A percentile compares a stretch with the other conserved stretches of the same genome.
These are phyloP conservation scores for Odobenus rosmarus DNA, from an alignment of 2,113 vertebrate species.

Conservation along the genomic window DNA sequence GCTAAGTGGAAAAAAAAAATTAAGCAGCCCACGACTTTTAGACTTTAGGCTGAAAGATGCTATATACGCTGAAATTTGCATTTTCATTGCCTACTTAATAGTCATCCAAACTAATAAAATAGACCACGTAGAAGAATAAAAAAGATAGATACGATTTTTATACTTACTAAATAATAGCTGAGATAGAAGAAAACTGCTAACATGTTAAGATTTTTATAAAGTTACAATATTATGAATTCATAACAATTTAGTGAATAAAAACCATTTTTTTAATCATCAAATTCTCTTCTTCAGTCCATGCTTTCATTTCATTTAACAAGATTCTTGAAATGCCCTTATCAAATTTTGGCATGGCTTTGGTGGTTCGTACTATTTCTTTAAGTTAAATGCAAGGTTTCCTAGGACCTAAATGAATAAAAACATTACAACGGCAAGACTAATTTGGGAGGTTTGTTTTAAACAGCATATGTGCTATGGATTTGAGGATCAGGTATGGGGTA, in stretches of 20 bases:
- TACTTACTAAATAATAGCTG: conserved; percentile 5
- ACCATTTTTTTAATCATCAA: neutral
- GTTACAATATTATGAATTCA: neutral
- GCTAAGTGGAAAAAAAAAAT: neutral
- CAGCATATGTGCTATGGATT: neutral
- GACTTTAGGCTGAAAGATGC: neutral
- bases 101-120: conserved; percentile 27
- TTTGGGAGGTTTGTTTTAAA: neutral
- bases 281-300: neutral
- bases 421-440: neutral
- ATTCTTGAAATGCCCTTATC: neutral
- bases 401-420: neutral
- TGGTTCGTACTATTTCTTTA: neutral
- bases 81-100: neutral
- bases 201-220: conserved; percentile 19
- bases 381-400: neutral
- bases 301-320: neutral
- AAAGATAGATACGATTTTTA: neutral
- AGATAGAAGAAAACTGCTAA: neutral
- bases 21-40: neutral
- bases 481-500: neutral
- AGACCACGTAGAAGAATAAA: neutral
- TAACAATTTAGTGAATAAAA: conserved; percentile 22
- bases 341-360: neutral
- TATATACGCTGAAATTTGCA: neutral